Base-by-base conservation (phyloP, 35 echinoderm and acorn worm genomes). In the Stichopus chloronotus region DNA sequence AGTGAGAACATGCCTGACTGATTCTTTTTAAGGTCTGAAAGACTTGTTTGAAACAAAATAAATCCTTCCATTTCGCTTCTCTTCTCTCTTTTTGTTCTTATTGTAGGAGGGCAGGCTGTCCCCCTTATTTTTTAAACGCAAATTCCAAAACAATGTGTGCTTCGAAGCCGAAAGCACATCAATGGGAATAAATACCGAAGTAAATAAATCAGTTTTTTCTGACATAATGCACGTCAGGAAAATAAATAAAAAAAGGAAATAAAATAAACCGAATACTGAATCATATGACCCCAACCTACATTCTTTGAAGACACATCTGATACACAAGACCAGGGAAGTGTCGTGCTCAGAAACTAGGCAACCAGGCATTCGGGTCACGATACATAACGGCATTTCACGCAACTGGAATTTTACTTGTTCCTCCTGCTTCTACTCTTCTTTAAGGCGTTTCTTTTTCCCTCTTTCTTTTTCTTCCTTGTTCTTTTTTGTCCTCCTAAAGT, bases 231-330 rank as follows among this genome's bases (percentile, higher is more conserved):
- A 84, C 69, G 69, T 74, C 81, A 84, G 54, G 55, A 85, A 85
- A 85, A 85, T 85, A 85, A 85, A 85, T 85, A 85, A 85, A 19
- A 58, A 58, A 85, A 53, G 82, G 58, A 85, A 59, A 16, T 22
- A 85, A 85, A 85, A 22, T 22, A 85, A 85, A 16, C 55, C 17
- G 17, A 22, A 85, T n/a, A 58, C 57, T 58, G 54, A 20, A 22
- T 19, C 16, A 58, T 20, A 58, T 85, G 82, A 85, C 82, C 82
- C 82, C 82, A 85, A 85, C 82, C 82, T 85, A 85, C 54, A 85
- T 85, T 85, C 82, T 58, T 85, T 7, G 9, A 8, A 21, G 55
- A 85, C 24, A 16, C n/a, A 58, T 58, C 57, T 85, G 57, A 17
- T 56, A 58, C 58, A 23, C 24, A 85, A 17, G 17, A 83, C 20